Base-by-base conservation (phyloP, 2,888 invertebrate genomes). In the Phyllotreta striolata region DNA sequence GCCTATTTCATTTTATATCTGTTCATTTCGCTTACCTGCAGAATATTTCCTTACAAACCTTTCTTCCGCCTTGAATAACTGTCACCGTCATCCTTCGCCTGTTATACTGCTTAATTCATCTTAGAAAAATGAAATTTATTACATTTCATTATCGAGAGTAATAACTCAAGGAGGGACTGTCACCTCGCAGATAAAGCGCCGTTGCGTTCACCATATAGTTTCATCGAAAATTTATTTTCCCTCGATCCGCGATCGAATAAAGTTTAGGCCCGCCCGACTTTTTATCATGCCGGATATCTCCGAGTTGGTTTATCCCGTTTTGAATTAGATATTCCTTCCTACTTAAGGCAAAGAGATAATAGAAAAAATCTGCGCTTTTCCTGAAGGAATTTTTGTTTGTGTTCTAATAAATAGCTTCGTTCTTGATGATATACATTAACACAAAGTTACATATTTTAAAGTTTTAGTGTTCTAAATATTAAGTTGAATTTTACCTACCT, bases 121-220 rank as follows among this genome's bases (percentile, higher is more conserved):
- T n/a, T 35, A 37, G 60, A 60, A 60, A 60, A 60, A 60, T 60
- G 43, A 60, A 60, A 60, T 60, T 60, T 60, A 60, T 52, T 43
- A 60, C 60, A 41, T 52, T 47, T 47, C 60, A 60, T 60, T 60
- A 60, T 60, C 60, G 60, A 60, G 38, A 14, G 52, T 60, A 52
- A 60, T 60, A 60, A 47, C 52, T 60, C 60, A 60, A 38, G 43
- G 35, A 60, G 60, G 44, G 44, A 52, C 52, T 60, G 60, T 60
- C 60, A 60, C 52, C 44, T 52, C 38, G 14, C 38, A 60, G 60
- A 60, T 60, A 60, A 60, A 60, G 44, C 52, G 52, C 41, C 38
- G 60, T 43, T 43, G 60, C 60, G 60, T 52, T 60, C 44, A 60
- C 60, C 60, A 43, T 54, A 60, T 52, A 52, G 43, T 40, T 13